Percentiles rank a stretch among this genome's conserved stretches.
phyloP scores from a whole-genome alignment of 2,797 vertebrate genomes.

The Sebastes hubbsi region DNA sequence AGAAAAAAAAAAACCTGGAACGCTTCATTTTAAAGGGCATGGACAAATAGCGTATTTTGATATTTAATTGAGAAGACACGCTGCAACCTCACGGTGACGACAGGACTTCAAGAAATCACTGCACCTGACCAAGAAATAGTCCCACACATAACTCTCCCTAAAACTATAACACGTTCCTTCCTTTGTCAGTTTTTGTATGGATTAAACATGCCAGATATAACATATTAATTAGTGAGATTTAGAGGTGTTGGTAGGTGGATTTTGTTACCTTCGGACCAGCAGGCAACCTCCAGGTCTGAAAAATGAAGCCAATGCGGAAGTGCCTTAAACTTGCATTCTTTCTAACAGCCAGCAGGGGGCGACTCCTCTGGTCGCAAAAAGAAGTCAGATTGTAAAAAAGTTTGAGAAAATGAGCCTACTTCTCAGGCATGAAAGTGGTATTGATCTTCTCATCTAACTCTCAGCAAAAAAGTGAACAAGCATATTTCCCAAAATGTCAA shows the following conservation, averaged over 20 bases:
- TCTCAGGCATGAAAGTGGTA: background rate
- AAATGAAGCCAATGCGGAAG: too few species aligned
- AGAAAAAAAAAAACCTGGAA: background rate
- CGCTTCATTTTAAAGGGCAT: background rate
- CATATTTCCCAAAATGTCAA: background rate
- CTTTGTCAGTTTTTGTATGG: background rate
- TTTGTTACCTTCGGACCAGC: too few species aligned
- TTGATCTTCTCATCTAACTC: background rate
- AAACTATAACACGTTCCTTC: background rate
- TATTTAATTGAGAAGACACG: background rate
- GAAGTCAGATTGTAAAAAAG: too few species aligned
- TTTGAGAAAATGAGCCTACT: too few species aligned
- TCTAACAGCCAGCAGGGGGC: too few species aligned
- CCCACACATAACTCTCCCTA: background rate
- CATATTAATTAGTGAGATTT: background rate
- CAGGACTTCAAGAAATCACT: background rate
- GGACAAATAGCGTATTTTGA: background rate
- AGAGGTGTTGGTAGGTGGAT: background rate
- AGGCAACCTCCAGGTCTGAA: too few species aligned
- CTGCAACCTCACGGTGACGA: background rate
- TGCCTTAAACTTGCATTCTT: too few species aligned
- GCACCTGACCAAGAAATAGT: background rate
- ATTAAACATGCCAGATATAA: background rate
- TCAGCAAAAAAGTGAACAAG: background rate
- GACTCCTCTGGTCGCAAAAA: too few species aligned